phyloP scores from a whole-genome alignment of 2,888 invertebrate genomes.

The Pantelozetes paolii region DNA sequence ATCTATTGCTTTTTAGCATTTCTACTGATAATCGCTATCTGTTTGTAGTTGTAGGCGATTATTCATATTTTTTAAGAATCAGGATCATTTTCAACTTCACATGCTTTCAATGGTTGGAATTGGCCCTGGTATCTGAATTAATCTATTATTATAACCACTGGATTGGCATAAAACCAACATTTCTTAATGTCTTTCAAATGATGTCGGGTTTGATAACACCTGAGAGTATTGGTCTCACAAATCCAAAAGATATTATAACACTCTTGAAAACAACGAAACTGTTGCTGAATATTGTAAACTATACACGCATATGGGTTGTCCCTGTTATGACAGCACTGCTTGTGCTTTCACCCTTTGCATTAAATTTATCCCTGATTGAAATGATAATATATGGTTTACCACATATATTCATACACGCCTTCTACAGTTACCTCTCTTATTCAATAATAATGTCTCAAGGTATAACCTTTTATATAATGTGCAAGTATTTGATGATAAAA shows the following conservation, averaged over 20 bases:
- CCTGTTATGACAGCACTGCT: not conserved
- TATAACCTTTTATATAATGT: not conserved
- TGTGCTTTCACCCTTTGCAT: too few species aligned
- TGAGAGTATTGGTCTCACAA: not conserved
- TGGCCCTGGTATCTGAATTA: not conserved
- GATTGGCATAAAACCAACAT: not conserved
- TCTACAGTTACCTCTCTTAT: not conserved
- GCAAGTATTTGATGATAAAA: not conserved
- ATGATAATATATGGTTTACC: not conserved
- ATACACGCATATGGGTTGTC: not conserved
- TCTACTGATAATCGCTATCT: too few species aligned
- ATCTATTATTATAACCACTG: not conserved
- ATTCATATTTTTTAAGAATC: too few species aligned
- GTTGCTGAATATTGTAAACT: not conserved
- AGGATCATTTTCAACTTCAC: too few species aligned
- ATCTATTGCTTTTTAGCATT: too few species aligned
- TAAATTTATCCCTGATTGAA: not conserved
- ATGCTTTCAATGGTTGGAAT: not conserved
- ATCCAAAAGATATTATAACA: not conserved
- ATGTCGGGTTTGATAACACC: slow-evolving; percentile 1
- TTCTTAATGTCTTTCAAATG: not conserved
- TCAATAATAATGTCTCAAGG: not conserved
- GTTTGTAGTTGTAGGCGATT: too few species aligned
- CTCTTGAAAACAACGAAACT: not conserved
- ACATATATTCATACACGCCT: not conserved